Conservation (phyloP, 2,797 vertebrate species). For the Rhabdomys pumilio region DNA sequence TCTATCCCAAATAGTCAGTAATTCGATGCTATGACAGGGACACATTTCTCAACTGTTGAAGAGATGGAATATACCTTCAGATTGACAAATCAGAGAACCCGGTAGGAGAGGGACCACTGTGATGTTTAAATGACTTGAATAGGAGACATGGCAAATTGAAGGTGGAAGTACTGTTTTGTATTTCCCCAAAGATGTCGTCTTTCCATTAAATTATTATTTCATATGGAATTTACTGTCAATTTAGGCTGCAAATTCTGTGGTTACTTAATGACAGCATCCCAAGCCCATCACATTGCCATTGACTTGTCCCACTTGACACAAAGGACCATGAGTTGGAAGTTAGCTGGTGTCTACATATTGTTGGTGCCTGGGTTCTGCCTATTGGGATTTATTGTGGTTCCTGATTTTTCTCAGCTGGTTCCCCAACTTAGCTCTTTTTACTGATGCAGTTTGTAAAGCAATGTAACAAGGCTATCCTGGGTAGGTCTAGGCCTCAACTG, state of each 20-base stretch:
- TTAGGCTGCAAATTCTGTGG: not conserved
- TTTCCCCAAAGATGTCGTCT: not conserved
- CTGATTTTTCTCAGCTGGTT: not conserved
- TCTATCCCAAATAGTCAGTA: constrained; percentile 16
- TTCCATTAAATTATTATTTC: not conserved
- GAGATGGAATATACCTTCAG: not conserved
- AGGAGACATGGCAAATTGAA: not conserved
- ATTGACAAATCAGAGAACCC: not conserved
- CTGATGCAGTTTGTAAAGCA: not conserved
- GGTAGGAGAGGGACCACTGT: not conserved
- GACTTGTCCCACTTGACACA: not conserved
- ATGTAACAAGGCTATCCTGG: not conserved
- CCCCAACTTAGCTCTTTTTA: not conserved
- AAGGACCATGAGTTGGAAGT: not conserved
- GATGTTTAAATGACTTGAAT: constrained; percentile 24
- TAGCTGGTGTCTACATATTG: not conserved
- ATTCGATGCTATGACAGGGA: not conserved
- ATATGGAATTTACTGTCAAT: not conserved
- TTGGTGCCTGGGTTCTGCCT: not conserved
- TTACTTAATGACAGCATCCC: not conserved
- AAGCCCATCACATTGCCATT: not conserved
- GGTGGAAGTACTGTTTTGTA: not conserved
- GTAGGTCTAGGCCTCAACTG: not conserved
- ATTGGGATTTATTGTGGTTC: not conserved
- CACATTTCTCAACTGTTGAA: not conserved